Evolutionary conservation across 2,888 invertebrate species (phyloP).

Genomic region (Conus canariensis): DNA sequence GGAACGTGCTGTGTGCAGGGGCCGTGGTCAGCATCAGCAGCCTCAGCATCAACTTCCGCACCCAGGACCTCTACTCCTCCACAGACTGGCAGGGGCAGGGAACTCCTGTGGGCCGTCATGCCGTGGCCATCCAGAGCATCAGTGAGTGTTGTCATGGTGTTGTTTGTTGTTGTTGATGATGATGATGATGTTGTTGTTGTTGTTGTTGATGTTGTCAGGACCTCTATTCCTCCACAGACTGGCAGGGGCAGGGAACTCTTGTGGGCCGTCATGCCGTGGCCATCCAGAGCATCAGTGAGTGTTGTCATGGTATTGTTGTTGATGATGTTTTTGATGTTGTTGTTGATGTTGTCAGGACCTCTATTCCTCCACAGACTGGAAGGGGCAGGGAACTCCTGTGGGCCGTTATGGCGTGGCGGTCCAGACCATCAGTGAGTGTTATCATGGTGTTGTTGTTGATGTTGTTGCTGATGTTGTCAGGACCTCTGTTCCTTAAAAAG

Average conservation of each 20-base stretch:
- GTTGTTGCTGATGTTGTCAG: not conserved
- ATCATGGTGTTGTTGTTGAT: no score
- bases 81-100: conserved; percentile 41
- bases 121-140: conserved; percentile 27
- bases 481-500: conserved; percentile 29
- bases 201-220: not conserved
- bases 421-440: conserved; percentile 33
- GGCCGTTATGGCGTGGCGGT: not conserved
- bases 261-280: conserved; percentile 30
- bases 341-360: conserved; percentile 16
- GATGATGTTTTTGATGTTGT: no score
- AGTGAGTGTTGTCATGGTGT: conserved; percentile 20
- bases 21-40: conserved; percentile 22
- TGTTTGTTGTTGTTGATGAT: no score
- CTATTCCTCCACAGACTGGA: not conserved
- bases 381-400: not conserved
- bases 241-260: conserved; percentile 35
- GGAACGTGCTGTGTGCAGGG: not conserved
- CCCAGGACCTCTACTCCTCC: conserved; percentile 35
- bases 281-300: conserved; percentile 33
- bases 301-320: no score
- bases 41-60: conserved; percentile 35
- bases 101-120: conserved; percentile 25
- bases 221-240: conserved; percentile 30
- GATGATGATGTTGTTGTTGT: no score